Base-by-base conservation (phyloP, 1,140 invertebrate species). In the Lethrus apterus region DNA sequence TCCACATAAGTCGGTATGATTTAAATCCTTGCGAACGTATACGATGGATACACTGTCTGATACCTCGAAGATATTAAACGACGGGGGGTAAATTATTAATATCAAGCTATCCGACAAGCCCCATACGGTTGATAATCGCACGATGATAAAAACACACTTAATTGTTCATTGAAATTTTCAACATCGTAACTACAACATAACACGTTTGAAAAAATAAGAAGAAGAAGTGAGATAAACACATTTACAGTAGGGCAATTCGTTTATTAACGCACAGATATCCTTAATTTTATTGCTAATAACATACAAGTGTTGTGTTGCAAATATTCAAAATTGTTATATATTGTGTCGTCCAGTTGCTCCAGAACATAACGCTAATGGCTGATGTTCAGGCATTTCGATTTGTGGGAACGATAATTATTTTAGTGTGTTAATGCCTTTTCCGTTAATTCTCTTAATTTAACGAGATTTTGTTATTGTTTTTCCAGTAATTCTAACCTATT, bases 21-120 rank as follows among this genome's bases (percentile, higher is more conserved):
- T 51, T 46, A 47, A 46, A 47, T 43, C 49, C 49, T 34, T 30
- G 49, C 49, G 35, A 36, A 45, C 30, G 44, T 30, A 26, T 18
- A 31, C 10, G 15, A 24, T 30, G 26, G 18, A 35, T 15, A 43
- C 26, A 15, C 29, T 18, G n/a, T 19, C 30, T 2, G n/a, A 33
- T 34, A 21, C 21, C 18, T 31, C 9, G 14, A 32, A 15, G 17
- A 10, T 19, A 19, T 44, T 33, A 44, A 44, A 19, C 43, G 26
- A 31, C 43, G 26, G 43, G 43, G 14, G 29, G 24, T 33, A 17
- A 32, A 44, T 44, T 32, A 34, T 44, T 31, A 44, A 30, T 44
- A 44, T 33, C 11, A 19, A 32, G 15, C n/a, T 18, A 13, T 14
- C 10, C 10, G 11, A 17, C 10, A 11, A 15, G 33, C 11, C 10